Base-by-base conservation (phyloP, 2,113 vertebrate species). In the Varanus salvator region DNA sequence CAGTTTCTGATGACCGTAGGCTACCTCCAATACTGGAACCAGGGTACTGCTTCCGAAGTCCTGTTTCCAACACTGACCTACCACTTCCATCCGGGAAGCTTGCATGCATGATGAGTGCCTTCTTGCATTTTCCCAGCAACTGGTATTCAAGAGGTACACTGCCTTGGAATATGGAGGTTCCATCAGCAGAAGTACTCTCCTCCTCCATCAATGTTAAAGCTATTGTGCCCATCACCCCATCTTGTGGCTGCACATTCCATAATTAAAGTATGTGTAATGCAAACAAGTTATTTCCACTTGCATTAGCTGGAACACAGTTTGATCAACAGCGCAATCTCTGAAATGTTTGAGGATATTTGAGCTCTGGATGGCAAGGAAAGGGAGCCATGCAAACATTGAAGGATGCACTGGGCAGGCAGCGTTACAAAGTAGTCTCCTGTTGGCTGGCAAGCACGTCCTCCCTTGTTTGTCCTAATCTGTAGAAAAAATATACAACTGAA, bases 401-500 rank as follows among this genome's bases (percentile, higher is more conserved):
- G n/a, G n/a, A 19, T 19, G n/a, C 31, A 9, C n/a, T 7, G n/a
- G 31, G 50, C 1, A 69, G 82, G 29, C 64, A 7, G 14, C 83
- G 8, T 57, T 75, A 34, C 54, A 34, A 8, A 31, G 44, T n/a
- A 50, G 44, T 48, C 12, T 50, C 64, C 9, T 34, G 14, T 34
- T 3, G 21, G 60, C n/a, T 68, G 75, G 19, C 8, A 29, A 57
- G 4, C 8, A 27, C 29, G 54, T 34, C 44, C 29, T 31, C 25
- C 27, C 44, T 80, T 80, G 64, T 87, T 87, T 87, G 11, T 80
- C 64, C 29, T 69, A 69, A 50, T 50, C 29, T 52, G 76, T 25
- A 52, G 86, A 17, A 34, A 76, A 80, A 87, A 80, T n/a, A 87
- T 25, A 80, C 76, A n/a, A 4, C 19, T 80, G 76, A 50, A 87